These are phyloP conservation scores for Tubiluchus corallicola DNA, from an alignment of 2,888 invertebrate genomes.

Conservation along the genomic window DNA sequence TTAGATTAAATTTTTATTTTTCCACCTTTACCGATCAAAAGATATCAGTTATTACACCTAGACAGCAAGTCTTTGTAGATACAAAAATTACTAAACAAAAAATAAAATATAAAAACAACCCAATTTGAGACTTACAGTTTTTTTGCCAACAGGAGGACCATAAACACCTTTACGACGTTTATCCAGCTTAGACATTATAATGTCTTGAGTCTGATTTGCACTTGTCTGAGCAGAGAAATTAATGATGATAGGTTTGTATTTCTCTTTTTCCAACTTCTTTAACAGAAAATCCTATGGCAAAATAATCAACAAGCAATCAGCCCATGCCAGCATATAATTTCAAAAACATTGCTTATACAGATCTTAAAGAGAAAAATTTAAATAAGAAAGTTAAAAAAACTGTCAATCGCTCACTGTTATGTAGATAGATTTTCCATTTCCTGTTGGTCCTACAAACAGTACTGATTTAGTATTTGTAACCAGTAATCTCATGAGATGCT, in stretches of 20 bases:
- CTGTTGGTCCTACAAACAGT: slow-evolving; percentile 48
- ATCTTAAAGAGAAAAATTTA: slow-evolving; percentile 10
- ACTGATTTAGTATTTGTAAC: slow-evolving; percentile 61
- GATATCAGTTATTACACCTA: too few species aligned
- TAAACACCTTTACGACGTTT: slow-evolving; percentile 79
- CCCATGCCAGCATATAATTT: too few species aligned
- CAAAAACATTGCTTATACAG: too few species aligned
- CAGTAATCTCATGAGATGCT: slow-evolving; percentile 54
- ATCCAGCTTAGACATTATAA: slow-evolving; percentile 81
- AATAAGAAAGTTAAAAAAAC: slow-evolving; percentile 1
- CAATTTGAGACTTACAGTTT: slow-evolving; percentile 28
- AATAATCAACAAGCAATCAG: too few species aligned
- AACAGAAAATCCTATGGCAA: slow-evolving; percentile 39
- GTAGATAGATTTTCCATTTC: slow-evolving; percentile 33
- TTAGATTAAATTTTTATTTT: too few species aligned
- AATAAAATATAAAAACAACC: too few species aligned
- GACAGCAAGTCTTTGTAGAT: too few species aligned
- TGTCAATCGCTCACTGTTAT: slow-evolving; percentile 24
- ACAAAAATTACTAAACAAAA: too few species aligned
- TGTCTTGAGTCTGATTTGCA: slow-evolving; percentile 80
- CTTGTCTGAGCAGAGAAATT: slow-evolving; percentile 86
- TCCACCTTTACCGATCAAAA: too few species aligned
- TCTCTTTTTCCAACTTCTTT: slow-evolving; percentile 52
- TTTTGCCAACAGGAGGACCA: slow-evolving; percentile 77
- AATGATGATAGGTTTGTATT: slow-evolving; percentile 65